Percentiles rank a stretch among this genome's conserved stretches.
Conservation (phyloP, 2,113 vertebrate genomes). For the Vanacampus margaritifer region DNA sequence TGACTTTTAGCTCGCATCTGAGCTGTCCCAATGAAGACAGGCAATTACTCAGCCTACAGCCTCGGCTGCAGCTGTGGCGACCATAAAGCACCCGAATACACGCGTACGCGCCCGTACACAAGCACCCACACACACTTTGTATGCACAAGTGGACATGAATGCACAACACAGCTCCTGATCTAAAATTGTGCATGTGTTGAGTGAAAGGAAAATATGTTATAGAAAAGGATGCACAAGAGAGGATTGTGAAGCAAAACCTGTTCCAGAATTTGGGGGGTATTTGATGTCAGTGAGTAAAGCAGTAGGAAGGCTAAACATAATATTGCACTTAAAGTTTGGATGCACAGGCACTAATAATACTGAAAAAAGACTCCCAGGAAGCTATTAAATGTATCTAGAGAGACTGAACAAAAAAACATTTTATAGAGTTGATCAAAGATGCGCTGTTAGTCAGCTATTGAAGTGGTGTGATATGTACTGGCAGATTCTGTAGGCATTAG, state of each 20-base stretch:
- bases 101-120: not conserved
- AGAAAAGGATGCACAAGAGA: not conserved
- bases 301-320: no score
- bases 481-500: no score
- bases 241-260: not conserved
- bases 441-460: not conserved
- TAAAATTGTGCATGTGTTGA: conserved; percentile 8
- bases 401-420: not conserved
- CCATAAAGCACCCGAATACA: conserved; percentile 67
- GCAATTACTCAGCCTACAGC: conserved; percentile 94
- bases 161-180: conserved; percentile 11
- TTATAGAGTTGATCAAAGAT: not conserved
- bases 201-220: not conserved
- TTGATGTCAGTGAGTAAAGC: no score
- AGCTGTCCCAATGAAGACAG: conserved; percentile 86
- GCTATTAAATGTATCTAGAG: not conserved
- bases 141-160: conserved; percentile 25
- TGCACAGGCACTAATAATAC: no score
- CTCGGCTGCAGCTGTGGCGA: conserved; percentile 85
- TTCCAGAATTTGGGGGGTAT: not conserved
- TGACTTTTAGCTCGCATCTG: conserved; percentile 86
- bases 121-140: conserved; percentile 9
- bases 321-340: no score
- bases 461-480: no score
- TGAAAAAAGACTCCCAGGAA: not conserved